Conservation (phyloP, 2,888 invertebrate species). For the Ischnus inquisitorius region DNA sequence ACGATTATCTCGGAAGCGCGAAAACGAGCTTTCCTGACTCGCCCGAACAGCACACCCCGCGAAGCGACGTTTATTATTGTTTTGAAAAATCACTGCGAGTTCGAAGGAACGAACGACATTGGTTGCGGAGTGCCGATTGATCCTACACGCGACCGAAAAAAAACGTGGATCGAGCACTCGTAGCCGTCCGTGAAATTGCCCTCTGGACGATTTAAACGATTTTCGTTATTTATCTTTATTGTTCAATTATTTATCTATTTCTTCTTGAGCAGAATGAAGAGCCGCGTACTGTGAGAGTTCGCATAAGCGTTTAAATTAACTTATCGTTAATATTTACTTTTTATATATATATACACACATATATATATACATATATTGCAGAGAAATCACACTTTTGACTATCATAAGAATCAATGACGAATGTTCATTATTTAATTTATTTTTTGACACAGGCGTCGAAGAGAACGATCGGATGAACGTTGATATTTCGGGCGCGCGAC, state of each 20-base stretch:
- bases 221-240: too few relatives aligned
- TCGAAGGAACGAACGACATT: too few relatives aligned
- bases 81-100: too few relatives aligned
- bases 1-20: too few relatives aligned
- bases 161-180: too few relatives aligned
- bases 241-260: not conserved
- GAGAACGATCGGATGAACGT: slow-evolving; percentile 1
- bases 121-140: too few relatives aligned
- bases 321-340: slow-evolving; percentile 1
- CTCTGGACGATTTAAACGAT: too few relatives aligned
- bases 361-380: slow-evolving; percentile 9
- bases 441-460: slow-evolving; percentile 13
- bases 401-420: slow-evolving; percentile 25
- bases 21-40: too few relatives aligned
- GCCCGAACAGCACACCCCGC: too few relatives aligned
- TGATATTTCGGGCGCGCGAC: not conserved
- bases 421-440: slow-evolving; percentile 26
- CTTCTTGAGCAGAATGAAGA: slow-evolving; percentile 1
- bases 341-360: not conserved
- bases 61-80: too few relatives aligned
- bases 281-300: not conserved
- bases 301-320: slow-evolving; percentile 8
- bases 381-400: slow-evolving; percentile 60
- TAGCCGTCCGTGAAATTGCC: too few relatives aligned
- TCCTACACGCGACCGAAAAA: too few relatives aligned